These are phyloP conservation scores for Antechinus stuartii DNA, from an alignment of 2,113 vertebrate species.

Conservation along the genomic window DNA sequence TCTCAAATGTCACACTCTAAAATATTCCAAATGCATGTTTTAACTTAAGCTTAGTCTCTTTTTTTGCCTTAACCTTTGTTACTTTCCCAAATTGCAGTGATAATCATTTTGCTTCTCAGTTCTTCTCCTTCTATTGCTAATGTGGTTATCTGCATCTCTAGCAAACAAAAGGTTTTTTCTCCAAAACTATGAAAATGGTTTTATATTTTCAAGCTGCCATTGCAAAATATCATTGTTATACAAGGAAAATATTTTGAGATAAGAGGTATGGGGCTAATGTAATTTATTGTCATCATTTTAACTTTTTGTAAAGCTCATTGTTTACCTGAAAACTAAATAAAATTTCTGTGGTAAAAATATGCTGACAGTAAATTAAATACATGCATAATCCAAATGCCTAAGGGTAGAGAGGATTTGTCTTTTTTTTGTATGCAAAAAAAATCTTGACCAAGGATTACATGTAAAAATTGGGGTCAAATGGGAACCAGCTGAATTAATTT, in stretches of 20 bases:
- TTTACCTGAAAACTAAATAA: conserved; percentile 56
- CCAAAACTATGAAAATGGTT: not conserved
- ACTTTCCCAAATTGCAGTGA: not conserved
- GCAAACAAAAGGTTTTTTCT: conserved; percentile 38
- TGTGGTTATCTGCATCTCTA: not conserved
- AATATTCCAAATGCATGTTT: not conserved
- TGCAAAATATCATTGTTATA: conserved; percentile 22
- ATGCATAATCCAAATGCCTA: conserved; percentile 60
- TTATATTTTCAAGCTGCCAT: not conserved
- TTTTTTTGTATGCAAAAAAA: conserved; percentile 48
- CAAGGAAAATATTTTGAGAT: not conserved
- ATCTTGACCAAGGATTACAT: conserved; percentile 71
- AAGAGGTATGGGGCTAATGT: not conserved
- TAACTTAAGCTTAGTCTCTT: not conserved
- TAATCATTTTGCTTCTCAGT: not conserved
- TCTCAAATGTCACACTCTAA: conserved; percentile 18
- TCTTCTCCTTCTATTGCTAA: not conserved
- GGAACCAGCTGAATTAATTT: conserved; percentile 80
- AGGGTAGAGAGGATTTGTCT: conserved; percentile 61
- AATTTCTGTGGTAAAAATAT: conserved; percentile 48
- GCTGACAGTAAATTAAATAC: conserved; percentile 61
- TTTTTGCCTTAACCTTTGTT: conserved; percentile 26
- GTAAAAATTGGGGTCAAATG: conserved; percentile 79
- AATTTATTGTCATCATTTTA: conserved; percentile 42
- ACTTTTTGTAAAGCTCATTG: not conserved